These are phyloP conservation scores for Hedychridium roseum DNA, from an alignment of 2,888 invertebrate genomes.

Conservation along the genomic window DNA sequence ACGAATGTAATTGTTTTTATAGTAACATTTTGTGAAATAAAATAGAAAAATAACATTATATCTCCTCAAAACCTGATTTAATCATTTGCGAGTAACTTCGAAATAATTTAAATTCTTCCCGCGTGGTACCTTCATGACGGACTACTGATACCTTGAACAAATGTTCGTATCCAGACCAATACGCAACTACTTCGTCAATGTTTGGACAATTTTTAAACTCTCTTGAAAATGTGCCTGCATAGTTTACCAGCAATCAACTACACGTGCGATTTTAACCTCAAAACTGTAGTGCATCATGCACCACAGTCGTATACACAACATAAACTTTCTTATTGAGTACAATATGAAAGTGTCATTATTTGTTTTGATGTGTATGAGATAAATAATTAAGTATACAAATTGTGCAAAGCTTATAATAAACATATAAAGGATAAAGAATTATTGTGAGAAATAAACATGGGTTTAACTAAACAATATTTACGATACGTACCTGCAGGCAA, in stretches of 20 bases:
- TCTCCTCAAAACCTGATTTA: conserved; percentile 2
- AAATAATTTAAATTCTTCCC: too few species aligned
- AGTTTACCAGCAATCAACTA: not conserved
- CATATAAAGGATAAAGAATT: conserved; percentile 1
- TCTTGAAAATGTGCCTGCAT: not conserved
- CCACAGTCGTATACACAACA: too few species aligned
- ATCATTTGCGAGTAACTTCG: too few species aligned
- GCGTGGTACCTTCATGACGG: too few species aligned
- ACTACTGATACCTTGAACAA: too few species aligned
- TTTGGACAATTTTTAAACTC: conserved; percentile 1
- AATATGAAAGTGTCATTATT: not conserved
- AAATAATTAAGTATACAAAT: not conserved
- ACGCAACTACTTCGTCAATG: not conserved
- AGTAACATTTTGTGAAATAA: conserved; percentile 37
- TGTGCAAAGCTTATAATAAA: conserved; percentile 8
- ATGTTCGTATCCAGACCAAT: too few species aligned
- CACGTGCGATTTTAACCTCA: conserved; percentile 8
- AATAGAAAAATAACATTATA: conserved; percentile 16
- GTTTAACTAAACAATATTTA: conserved; percentile 93
- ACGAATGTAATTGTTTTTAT: conserved; percentile 37
- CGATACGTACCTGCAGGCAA: conserved; percentile 84
- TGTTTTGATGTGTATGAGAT: not conserved
- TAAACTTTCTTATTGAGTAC: too few species aligned
- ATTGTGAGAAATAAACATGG: conserved; percentile 68
- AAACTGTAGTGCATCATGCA: too few species aligned